These are phyloP conservation scores for Grallaria varia DNA, from an alignment of 2,113 vertebrate species.

Conservation along the genomic window DNA sequence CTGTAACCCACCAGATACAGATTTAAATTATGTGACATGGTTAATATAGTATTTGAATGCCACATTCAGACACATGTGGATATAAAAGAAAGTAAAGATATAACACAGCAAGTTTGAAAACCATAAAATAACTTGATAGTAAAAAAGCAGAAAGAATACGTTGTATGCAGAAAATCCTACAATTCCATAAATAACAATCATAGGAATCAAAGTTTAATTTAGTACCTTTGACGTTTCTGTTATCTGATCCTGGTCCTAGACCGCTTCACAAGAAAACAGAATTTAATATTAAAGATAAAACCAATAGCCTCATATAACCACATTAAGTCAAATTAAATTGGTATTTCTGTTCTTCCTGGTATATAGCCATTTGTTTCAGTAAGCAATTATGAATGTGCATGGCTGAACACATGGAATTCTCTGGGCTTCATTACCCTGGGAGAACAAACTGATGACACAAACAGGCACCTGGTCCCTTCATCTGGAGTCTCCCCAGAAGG, in stretches of 20 bases:
- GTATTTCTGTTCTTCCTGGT: constrained; percentile 14
- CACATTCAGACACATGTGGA: background rate
- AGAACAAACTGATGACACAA: background rate
- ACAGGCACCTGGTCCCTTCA: accelerated
- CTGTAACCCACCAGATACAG: background rate
- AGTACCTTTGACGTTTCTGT: background rate
- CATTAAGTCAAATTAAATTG: constrained; percentile 28
- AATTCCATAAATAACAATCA: background rate
- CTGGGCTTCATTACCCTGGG: accelerated
- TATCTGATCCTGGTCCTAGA: background rate
- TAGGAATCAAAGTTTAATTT: background rate
- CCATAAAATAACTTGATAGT: background rate
- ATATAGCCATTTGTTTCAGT: background rate
- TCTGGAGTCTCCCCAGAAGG: accelerated
- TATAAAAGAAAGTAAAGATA: background rate
- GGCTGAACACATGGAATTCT: too few relatives aligned
- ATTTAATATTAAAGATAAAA: constrained; percentile 20
- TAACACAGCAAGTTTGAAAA: background rate
- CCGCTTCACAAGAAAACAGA: background rate
- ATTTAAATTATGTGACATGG: background rate
- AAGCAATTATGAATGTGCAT: background rate
- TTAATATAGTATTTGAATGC: background rate
- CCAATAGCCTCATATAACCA: background rate
- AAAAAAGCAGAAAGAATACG: background rate
- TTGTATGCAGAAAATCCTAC: background rate